Base-by-base conservation (phyloP, 2,888 invertebrate species). In the Chouioia cunea region DNA sequence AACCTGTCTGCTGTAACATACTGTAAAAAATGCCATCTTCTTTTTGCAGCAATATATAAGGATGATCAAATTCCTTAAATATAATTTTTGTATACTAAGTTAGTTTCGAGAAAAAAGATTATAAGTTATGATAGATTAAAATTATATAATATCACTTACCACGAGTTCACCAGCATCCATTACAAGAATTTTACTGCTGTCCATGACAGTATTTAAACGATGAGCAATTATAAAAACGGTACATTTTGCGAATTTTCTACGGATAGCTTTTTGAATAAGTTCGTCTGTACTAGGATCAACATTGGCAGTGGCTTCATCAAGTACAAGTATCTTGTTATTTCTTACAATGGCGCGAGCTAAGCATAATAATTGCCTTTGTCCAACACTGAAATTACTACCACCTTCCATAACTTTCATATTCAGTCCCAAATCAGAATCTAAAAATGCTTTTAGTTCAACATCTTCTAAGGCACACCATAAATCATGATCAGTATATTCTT, bases 281-380 rank as follows among this genome's bases (percentile, higher is more conserved):
- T 83, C 85, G 77, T 89, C 89, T 4, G 89, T 89, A 89, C 93
- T 92, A 15, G 93, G 93, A 86, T 97, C 96, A 14, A 96, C 95
- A 83, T 96, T 96, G 12, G 96, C 96, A 0, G 96, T 97, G 23
- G 96, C 96, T 86, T 97, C 97, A 81, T 97, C 97, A 76, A 97
- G 88, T 65, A 97, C 92, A 1, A 97, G 88, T 74, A 97, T 92
- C 77, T 91, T 91, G 85, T 95, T 96, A 75, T 93, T 92, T 27
- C 93, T 89, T n/a, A 97, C 86, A 77, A 97, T 93, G 50, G 97
- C 96, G 48, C 97, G 89, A 0, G 95, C 96, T 73, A 97, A 87
- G 83, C 97, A 97, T 54, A 97, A 91, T 65, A 97, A 87, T 84
- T 97, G 97, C n/a, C 96, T 88, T 84, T 97, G 96, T 0, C 97